phyloP scores from a whole-genome alignment of 2,113 vertebrate species.

The Micronisus gabar region DNA sequence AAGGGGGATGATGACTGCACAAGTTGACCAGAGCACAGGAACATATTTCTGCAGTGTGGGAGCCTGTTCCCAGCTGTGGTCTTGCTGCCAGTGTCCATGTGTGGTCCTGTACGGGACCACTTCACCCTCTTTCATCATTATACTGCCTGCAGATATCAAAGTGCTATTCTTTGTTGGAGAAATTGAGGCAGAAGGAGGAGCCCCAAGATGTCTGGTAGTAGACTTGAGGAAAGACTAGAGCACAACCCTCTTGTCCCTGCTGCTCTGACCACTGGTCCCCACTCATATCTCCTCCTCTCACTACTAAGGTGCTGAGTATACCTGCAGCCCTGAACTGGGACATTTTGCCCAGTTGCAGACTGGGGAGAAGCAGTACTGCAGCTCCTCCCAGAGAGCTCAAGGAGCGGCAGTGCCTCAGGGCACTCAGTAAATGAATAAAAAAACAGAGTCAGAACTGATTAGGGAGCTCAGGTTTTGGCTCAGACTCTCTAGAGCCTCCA shows the following conservation, averaged over 20 bases:
- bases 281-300: background rate
- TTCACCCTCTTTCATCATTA: background rate
- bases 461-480: conserved; percentile 67
- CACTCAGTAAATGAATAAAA: conserved; percentile 52
- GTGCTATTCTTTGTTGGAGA: background rate
- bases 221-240: background rate
- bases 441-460: conserved; percentile 56
- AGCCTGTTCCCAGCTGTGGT: background rate
- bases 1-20: background rate
- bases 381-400: conserved; percentile 19
- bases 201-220: background rate
- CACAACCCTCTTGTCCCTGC: background rate
- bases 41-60: background rate
- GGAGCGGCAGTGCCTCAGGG: conserved; percentile 33
- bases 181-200: background rate
- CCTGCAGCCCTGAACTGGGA: background rate
- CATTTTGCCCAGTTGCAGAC: background rate
- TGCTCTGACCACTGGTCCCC: background rate
- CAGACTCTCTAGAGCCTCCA: conserved; percentile 42
- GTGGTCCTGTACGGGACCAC: background rate
- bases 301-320: background rate
- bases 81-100: background rate
- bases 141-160: background rate
- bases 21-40: background rate
- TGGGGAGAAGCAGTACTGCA: background rate